These are phyloP conservation scores for Oryzias dopingdopingensis DNA, from an alignment of 2,797 vertebrate species.

Conservation along the genomic window DNA sequence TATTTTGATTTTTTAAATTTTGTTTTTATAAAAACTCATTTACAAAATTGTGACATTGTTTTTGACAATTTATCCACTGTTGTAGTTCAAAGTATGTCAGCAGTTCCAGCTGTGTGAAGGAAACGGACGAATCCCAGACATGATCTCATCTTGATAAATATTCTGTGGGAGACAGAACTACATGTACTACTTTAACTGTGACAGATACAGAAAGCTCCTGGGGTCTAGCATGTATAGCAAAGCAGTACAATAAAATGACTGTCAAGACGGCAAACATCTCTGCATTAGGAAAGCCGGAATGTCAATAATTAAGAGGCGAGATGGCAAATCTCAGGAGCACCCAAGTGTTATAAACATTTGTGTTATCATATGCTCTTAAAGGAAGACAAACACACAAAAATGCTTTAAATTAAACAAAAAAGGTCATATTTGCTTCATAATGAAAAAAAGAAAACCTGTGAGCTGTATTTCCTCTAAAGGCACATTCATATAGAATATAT, in stretches of 20 bases:
- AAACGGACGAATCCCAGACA: constrained; percentile 46
- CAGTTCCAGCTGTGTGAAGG: constrained; percentile 56
- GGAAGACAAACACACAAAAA: constrained; percentile 19
- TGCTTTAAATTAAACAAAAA: constrained; percentile 33
- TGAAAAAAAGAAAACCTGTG: constrained; percentile 26
- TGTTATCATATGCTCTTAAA: constrained; percentile 38
- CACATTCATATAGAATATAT: constrained; percentile 66
- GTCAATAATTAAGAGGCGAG: constrained; percentile 49
- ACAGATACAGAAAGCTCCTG: constrained; percentile 10
- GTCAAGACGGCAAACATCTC: constrained; percentile 33
- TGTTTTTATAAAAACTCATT: constrained; percentile 73
- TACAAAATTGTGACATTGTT: constrained; percentile 66
- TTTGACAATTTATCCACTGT: constrained; percentile 52
- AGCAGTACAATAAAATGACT: constrained; percentile 37
- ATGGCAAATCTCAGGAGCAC: constrained; percentile 30
- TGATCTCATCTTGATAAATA: constrained; percentile 51
- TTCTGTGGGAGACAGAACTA: constrained; percentile 21
- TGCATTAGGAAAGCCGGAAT: constrained; percentile 67
- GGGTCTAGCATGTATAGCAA: constrained; percentile 32
- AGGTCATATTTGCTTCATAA: constrained; percentile 36
- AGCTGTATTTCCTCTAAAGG: constrained; percentile 72
- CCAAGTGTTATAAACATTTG: constrained; percentile 65
- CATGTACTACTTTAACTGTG: constrained; percentile 36
- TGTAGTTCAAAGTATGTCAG: constrained; percentile 69
- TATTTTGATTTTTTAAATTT: constrained; percentile 58